These are phyloP conservation scores for Charina bottae DNA, from an alignment of 2,113 vertebrate genomes.

Conservation along the genomic window DNA sequence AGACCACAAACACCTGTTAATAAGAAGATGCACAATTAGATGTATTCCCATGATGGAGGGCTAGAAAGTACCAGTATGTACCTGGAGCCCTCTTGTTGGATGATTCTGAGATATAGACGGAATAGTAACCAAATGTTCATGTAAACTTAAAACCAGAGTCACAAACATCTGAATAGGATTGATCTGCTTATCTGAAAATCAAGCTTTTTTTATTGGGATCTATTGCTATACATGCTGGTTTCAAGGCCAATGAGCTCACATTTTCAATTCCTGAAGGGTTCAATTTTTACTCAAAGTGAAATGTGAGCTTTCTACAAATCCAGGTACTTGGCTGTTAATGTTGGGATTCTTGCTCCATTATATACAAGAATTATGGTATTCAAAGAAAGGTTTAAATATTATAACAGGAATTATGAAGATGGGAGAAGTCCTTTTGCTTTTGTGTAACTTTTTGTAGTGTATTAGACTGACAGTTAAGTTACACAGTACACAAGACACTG, in stretches of 20 bases:
- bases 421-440: not conserved
- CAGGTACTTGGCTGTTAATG: not conserved
- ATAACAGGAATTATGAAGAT: not conserved
- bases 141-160: not conserved
- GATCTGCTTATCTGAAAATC: not conserved
- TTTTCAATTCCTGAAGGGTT: not conserved
- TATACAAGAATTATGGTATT: not conserved
- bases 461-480: not conserved
- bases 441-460: not conserved
- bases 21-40: slow-evolving; percentile 23
- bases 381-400: slow-evolving; percentile 4
- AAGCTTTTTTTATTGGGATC: not conserved
- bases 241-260: not conserved
- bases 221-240: not conserved
- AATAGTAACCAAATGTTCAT: not conserved
- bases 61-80: not conserved
- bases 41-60: not conserved
- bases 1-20: slow-evolving; percentile 89
- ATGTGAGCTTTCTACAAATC: not conserved
- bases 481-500: not conserved
- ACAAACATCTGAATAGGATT: not conserved
- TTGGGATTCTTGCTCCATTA: not conserved
- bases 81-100: not conserved
- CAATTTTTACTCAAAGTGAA: not conserved
- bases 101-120: not conserved